A percentile compares a stretch with the other conserved stretches of the same genome.
phyloP scores from a whole-genome alignment of 2,797 vertebrate genomes.

The Threskiornis aethiopicus region DNA sequence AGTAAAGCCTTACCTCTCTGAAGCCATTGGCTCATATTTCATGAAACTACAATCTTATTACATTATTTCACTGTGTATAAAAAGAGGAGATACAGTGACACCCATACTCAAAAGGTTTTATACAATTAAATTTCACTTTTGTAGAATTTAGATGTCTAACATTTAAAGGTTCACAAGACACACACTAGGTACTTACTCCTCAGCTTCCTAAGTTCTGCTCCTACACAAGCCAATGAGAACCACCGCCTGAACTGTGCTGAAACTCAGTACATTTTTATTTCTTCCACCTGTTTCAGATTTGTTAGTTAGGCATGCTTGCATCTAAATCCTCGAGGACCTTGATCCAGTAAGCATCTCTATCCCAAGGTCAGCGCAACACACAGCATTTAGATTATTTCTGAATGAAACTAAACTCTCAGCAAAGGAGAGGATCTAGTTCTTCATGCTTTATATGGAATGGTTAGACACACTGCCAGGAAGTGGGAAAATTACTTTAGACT shows the following conservation, averaged over 20 bases:
- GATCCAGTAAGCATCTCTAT: not conserved
- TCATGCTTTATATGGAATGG: not conserved
- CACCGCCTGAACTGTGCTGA: not conserved
- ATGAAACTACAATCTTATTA: not conserved
- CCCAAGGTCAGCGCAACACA: not conserved
- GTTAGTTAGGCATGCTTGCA: not conserved
- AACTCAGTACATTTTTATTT: not conserved
- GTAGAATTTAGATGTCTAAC: not conserved
- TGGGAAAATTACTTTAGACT: not conserved
- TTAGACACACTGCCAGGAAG: not conserved
- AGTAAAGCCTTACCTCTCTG: not conserved
- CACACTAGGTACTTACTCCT: not conserved
- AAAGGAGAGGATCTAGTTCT: not conserved
- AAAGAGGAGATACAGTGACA: not conserved
- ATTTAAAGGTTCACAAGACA: not conserved
- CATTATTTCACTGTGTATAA: not conserved
- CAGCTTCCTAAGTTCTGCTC: not conserved
- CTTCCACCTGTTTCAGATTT: not conserved
- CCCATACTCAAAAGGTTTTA: not conserved
- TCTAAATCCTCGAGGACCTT: not conserved
- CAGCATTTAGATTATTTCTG: not conserved
- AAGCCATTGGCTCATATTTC: not conserved
- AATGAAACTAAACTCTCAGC: not conserved
- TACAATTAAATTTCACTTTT: not conserved
- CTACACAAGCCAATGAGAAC: not conserved